phyloP scores from a whole-genome alignment of 1,140 invertebrate species.

The Eueides isabella region DNA sequence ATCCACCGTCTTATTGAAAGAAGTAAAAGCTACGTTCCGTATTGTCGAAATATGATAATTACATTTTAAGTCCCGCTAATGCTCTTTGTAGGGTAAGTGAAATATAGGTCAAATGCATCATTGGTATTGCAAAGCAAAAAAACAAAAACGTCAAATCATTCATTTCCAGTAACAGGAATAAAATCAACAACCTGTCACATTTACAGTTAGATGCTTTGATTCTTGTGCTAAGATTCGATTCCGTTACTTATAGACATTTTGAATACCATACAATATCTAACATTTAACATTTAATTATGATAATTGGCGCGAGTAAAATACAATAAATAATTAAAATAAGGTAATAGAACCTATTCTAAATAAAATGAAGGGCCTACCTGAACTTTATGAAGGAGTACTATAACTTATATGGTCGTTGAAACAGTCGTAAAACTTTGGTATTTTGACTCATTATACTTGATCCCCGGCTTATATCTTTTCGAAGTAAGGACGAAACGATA shows the following conservation, averaged over 20 bases:
- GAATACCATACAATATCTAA: background rate
- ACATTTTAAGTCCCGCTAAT: slow-evolving; percentile 6
- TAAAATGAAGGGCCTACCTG: background rate
- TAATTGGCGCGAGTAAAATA: too few relatives aligned
- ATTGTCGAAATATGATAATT: background rate
- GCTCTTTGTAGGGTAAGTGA: background rate
- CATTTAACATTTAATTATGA: too few relatives aligned
- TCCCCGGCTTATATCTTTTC: background rate
- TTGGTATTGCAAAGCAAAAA: background rate
- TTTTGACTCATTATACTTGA: background rate
- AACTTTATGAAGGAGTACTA: background rate
- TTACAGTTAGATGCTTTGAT: too few relatives aligned
- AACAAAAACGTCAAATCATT: too few relatives aligned
- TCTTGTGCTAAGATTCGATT: too few relatives aligned
- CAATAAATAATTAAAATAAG: too few relatives aligned
- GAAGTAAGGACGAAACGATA: background rate
- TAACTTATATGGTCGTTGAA: background rate
- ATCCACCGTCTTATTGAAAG: background rate
- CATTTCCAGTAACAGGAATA: too few relatives aligned
- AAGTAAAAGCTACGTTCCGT: background rate
- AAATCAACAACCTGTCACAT: too few relatives aligned
- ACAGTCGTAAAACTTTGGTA: background rate
- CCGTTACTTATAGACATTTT: too few relatives aligned
- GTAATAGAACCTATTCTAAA: background rate
- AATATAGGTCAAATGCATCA: background rate